These are phyloP conservation scores for Herpetotheres cachinnans DNA, from an alignment of 2,113 vertebrate species.

Conservation along the genomic window DNA sequence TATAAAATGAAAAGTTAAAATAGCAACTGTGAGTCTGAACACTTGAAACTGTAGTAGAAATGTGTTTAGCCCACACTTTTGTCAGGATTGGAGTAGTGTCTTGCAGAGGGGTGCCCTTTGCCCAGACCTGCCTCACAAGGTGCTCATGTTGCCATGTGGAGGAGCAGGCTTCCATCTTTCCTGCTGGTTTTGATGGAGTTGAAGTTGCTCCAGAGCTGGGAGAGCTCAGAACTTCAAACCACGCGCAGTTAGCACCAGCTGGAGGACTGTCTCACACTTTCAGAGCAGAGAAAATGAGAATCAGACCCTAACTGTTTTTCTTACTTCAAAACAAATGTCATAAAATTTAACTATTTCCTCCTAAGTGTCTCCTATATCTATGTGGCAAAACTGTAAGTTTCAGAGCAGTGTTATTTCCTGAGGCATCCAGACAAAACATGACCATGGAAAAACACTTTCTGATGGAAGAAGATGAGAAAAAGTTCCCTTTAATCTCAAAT, in stretches of 20 bases:
- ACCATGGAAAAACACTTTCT: neutral
- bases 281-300: neutral
- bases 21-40: neutral
- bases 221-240: neutral
- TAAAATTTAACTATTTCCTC: neutral
- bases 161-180: neutral
- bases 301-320: neutral
- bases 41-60: neutral
- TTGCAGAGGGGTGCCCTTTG: neutral
- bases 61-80: neutral
- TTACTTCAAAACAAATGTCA: neutral
- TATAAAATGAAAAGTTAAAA: neutral
- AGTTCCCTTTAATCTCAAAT: neutral
- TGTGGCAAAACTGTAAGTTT: neutral
- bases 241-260: neutral
- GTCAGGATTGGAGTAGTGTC: neutral
- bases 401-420: neutral
- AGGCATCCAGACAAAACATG: neutral
- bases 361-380: neutral
- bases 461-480: neutral
- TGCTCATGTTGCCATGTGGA: rapidly evolving
- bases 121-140: neutral
- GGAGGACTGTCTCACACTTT: neutral
- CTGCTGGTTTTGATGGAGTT: neutral
- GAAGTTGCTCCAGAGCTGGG: neutral